phyloP scores from a whole-genome alignment of 2,797 vertebrate genomes.

The Carcharodon carcharias region DNA sequence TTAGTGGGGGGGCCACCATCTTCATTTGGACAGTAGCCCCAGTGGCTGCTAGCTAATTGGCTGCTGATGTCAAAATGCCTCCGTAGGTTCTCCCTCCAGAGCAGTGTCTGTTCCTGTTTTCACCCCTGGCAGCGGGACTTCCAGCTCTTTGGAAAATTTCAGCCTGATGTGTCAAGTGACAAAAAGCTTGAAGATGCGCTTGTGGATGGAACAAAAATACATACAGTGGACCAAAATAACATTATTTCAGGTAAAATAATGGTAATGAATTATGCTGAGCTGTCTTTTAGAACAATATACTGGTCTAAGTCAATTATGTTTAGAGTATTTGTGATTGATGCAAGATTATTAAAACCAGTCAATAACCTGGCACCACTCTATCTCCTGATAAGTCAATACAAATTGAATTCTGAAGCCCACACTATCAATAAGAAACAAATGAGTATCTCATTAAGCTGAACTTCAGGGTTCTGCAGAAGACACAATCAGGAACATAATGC shows the following conservation, averaged over 20 bases:
- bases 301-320: constrained; percentile 42
- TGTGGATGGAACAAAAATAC: not conserved
- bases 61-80: too few relatives aligned
- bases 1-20: too few relatives aligned
- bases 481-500: constrained; percentile 44
- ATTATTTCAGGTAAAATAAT: constrained; percentile 5
- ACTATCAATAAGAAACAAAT: constrained; percentile 52
- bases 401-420: constrained; percentile 52
- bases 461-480: constrained; percentile 53
- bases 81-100: too few relatives aligned
- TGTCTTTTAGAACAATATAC: not conserved
- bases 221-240: not conserved
- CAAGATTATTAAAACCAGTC: constrained; percentile 42
- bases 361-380: constrained; percentile 42
- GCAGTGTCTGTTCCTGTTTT: too few relatives aligned
- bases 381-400: constrained; percentile 51
- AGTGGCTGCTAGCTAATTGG: too few relatives aligned
- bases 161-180: not conserved
- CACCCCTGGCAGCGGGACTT: not conserved
- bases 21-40: too few relatives aligned
- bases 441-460: constrained; percentile 49
- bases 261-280: not conserved
- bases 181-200: not conserved
- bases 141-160: not conserved
- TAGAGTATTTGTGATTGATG: constrained; percentile 41